These are phyloP conservation scores for Eudemis profundana DNA, from an alignment of 2,888 invertebrate species.

Conservation along the genomic window DNA sequence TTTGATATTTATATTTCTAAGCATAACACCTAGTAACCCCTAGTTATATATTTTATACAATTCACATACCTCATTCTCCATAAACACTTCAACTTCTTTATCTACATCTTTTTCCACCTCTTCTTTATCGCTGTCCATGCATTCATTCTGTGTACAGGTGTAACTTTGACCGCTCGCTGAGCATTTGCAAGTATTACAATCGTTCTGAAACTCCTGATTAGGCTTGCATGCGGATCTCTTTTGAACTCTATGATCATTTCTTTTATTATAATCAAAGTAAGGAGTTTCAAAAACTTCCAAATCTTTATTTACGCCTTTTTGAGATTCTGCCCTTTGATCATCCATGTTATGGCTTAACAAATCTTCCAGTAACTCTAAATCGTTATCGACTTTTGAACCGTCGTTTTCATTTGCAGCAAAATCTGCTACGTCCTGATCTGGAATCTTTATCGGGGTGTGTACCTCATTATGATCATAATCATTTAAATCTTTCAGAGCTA, in stretches of 20 bases:
- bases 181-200: constrained; percentile 85
- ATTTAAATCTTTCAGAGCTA: constrained; percentile 13
- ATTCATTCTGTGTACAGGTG: constrained; percentile 80
- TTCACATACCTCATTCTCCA: constrained; percentile 66
- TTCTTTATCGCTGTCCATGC: constrained; percentile 62
- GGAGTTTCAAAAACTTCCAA: constrained; percentile 9
- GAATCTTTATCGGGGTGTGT: neutral
- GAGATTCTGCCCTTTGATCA: neutral
- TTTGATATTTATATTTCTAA: too few species aligned
- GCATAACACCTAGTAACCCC: too few species aligned
- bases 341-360: neutral
- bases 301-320: neutral
- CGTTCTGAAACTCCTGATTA: constrained; percentile 74
- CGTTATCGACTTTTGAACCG: neutral
- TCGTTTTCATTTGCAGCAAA: neutral
- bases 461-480: constrained; percentile 18
- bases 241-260: constrained; percentile 46
- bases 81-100: constrained; percentile 77
- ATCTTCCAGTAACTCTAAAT: constrained; percentile 13
- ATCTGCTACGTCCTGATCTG: constrained; percentile 6
- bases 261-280: neutral
- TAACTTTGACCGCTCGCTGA: constrained; percentile 78
- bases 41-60: too few species aligned
- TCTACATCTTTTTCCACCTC: constrained; percentile 63
- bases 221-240: constrained; percentile 76